phyloP scores from a whole-genome alignment of 2,888 invertebrate species.

The Archips crataeganus region DNA sequence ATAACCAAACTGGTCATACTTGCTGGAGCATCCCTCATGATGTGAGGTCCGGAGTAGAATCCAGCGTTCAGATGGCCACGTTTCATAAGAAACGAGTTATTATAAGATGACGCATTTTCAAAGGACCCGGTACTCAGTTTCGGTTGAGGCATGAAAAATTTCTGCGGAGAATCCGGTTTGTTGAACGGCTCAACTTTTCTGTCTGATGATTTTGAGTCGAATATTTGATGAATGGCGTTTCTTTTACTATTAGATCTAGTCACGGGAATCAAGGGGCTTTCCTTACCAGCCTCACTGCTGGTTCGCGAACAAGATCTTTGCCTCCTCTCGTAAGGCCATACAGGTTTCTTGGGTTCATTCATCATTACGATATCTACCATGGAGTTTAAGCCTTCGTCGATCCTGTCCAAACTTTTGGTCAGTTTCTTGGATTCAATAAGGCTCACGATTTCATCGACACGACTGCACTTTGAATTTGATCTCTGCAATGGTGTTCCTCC shows the following conservation, averaged over 20 bases:
- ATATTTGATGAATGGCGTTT: slow-evolving; percentile 54
- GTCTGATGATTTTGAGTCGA: slow-evolving; percentile 64
- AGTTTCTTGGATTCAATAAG: slow-evolving; percentile 87
- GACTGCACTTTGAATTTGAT: slow-evolving; percentile 71
- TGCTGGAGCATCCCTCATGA: slow-evolving; percentile 78
- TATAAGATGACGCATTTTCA: slow-evolving; percentile 71
- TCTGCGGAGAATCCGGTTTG: slow-evolving; percentile 69
- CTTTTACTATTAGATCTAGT: slow-evolving; percentile 67
- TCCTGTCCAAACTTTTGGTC: slow-evolving; percentile 92
- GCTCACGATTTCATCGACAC: slow-evolving; percentile 81
- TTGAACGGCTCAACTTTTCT: slow-evolving; percentile 61
- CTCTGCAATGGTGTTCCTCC: slow-evolving; percentile 56
- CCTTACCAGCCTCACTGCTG: slow-evolving; percentile 72
- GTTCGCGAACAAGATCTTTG: slow-evolving; percentile 75
- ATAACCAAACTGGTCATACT: slow-evolving; percentile 80
- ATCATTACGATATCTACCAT: slow-evolving; percentile 90
- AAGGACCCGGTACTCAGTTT: slow-evolving; percentile 69
- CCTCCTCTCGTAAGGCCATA: slow-evolving; percentile 76
- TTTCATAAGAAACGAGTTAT: slow-evolving; percentile 86
- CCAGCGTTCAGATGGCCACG: slow-evolving; percentile 88
- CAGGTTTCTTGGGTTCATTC: slow-evolving; percentile 79
- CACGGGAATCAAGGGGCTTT: slow-evolving; percentile 71
- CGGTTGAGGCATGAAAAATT: slow-evolving; percentile 68
- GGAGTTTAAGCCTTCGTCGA: slow-evolving; percentile 90
- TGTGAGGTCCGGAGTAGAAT: slow-evolving; percentile 87